Percentiles rank a stretch among this genome's conserved stretches.
phyloP scores from a whole-genome alignment of 2,888 invertebrate genomes.

The Aspidiotus rigidus region DNA sequence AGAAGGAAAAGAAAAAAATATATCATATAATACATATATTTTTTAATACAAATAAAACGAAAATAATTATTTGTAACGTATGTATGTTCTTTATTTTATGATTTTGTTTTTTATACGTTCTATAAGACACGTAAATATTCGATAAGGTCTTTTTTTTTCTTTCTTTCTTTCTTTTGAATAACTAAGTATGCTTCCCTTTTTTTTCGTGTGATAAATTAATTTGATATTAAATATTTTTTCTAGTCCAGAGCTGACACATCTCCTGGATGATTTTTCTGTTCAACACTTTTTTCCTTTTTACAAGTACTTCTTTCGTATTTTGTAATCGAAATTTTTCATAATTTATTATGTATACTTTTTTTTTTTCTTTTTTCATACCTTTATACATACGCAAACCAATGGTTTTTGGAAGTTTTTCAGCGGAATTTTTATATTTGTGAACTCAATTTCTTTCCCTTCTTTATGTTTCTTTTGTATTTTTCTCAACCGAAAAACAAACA shows the following conservation, averaged over 20 bases:
- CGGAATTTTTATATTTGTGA: too few relatives aligned
- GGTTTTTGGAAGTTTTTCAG: too few relatives aligned
- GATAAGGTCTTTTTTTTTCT: conserved; percentile 18
- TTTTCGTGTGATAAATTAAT: conserved; percentile 14
- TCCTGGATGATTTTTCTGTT: conserved; percentile 23
- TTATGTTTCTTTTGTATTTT: too few relatives aligned
- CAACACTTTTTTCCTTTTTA: background rate
- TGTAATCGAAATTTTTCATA: too few relatives aligned
- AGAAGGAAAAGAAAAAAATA: background rate
- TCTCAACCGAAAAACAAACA: too few relatives aligned
- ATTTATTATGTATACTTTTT: too few relatives aligned
- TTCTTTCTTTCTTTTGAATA: conserved; percentile 21
- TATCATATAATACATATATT: background rate
- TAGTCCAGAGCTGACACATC: conserved; percentile 32
- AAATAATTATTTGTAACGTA: conserved; percentile 17
- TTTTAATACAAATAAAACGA: conserved; percentile 2
- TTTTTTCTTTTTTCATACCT: too few relatives aligned
- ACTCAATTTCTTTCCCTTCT: too few relatives aligned
- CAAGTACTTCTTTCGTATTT: too few relatives aligned
- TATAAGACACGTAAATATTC: conserved; percentile 29
- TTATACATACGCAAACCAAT: too few relatives aligned
- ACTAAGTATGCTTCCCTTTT: conserved; percentile 13
- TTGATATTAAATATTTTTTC: conserved; percentile 22
- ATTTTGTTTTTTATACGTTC: conserved; percentile 25
- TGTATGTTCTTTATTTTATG: conserved; percentile 20